Evolutionary conservation across 2,888 invertebrate genomes (phyloP), one percentile per base, ranked within the genome.

Genomic region (Pammene aurita): DNA sequence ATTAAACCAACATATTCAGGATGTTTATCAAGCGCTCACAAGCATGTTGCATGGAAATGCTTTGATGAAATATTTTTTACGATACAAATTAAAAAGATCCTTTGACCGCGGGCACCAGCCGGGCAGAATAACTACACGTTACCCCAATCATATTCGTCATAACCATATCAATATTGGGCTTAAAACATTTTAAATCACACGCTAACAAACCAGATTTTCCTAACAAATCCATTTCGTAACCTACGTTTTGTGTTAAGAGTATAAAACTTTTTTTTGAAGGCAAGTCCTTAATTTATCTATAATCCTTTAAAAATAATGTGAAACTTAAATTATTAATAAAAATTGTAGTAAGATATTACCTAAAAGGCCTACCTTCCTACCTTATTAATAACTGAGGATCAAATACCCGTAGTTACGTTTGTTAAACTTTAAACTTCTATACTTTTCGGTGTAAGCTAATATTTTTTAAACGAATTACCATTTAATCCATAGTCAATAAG

Each of bases 21-120:
- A 50, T 50, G 6, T 56, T 48, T 55, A 56, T 18, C 26, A 26
- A 9, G 13, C 48, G 26, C 41, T 48, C 9, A 61, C 67, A 62
- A 35, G 48, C 55, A 48, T 56, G 56, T 41, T 56, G 41, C 48
- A 26, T 48, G 48, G 56, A 62, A 56, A 34, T 38, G 41, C 61
- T 66, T 52, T 52, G 55, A 67, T 62, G 55, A 56, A 62, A 62
- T 48, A 41, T 58, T 66, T 56, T 65, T 66, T 60, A 66, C 66
- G 66, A 52, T 35, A 66, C 48, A 56, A 56, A 67, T 67, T 67
- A 67, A 67, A 67, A 67, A 41, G 14, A 38, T 48, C 55, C 55
- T 67, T 66, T 67, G 61, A 62, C 67, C 67, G n/a, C 46, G 48
- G 55, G 67, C 41, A 26, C 13, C 52, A 48, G 54, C 50, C 54